Percentiles rank a stretch among this genome's conserved stretches.
These are phyloP conservation scores for Apodemia zela DNA, from an alignment of 2,888 invertebrate genomes.

Conservation along the genomic window DNA sequence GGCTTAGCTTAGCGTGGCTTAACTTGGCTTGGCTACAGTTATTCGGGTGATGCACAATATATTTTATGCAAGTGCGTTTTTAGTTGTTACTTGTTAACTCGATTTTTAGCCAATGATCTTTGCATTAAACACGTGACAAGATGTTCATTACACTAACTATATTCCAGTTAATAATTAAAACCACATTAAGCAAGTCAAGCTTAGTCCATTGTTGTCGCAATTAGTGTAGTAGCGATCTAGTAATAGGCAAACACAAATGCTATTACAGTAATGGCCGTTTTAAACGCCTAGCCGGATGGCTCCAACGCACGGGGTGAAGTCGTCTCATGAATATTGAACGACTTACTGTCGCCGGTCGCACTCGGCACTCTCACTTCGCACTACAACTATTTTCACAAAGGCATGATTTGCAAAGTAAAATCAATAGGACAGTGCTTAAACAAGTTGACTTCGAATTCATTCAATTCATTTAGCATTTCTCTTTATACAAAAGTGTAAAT, in stretches of 20 bases:
- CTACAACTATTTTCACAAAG: slow-evolving; percentile 53
- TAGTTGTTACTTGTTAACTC: too few relatives aligned
- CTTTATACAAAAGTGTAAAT: not conserved
- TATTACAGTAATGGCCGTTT: slow-evolving; percentile 53
- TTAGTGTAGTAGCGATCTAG: slow-evolving; percentile 12
- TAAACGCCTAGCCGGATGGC: slow-evolving; percentile 52
- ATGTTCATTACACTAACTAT: not conserved
- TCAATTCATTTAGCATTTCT: not conserved
- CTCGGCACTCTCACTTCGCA: slow-evolving; percentile 3
- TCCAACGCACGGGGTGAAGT: slow-evolving; percentile 44
- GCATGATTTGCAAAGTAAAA: slow-evolving; percentile 52
- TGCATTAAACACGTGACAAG: too few relatives aligned
- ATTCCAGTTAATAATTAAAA: not conserved
- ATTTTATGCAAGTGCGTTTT: too few relatives aligned
- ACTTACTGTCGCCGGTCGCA: not conserved
- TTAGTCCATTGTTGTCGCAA: slow-evolving; percentile 12
- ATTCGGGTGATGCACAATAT: too few relatives aligned
- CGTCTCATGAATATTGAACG: slow-evolving; percentile 71
- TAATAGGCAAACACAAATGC: slow-evolving; percentile 41
- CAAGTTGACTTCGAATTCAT: slow-evolving; percentile 1
- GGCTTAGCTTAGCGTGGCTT: too few relatives aligned
- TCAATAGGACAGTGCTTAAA: slow-evolving; percentile 38
- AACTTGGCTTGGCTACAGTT: too few relatives aligned
- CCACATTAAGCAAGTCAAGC: not conserved
- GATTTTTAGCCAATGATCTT: too few relatives aligned